Evolutionary conservation across 2,888 invertebrate genomes (phyloP), one percentile per base, ranked within the genome.

Genomic region (Vanessa cardui): DNA sequence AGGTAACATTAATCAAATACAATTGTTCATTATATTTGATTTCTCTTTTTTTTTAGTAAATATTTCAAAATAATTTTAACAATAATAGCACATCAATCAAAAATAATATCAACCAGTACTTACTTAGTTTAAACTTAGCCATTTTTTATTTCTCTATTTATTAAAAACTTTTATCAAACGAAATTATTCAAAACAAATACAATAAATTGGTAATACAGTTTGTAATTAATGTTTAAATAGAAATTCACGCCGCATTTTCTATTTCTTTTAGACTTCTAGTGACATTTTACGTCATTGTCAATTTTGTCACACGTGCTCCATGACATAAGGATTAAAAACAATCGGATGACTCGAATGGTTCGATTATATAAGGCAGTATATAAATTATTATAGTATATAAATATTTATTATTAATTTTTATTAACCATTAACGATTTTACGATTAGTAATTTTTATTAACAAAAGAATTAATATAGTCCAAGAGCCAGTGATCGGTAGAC

Each of bases 101-200:
- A 58, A 33, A 60, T 1, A 31, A 20, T 26, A 49, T 39, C 33
- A 44, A 46, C 9, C 26, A 39, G 18, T 59, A 71, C 70, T 68
- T 68, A 72, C 69, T 73, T 44, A 72, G 60, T 64, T 73, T 73
- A 50, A 90, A 90, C 73, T 90, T 90, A 1, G 88, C 90, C 90
- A 90, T 90, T 44, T 52, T 46, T 21, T 45, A 8, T 33, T 46
- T 52, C 33, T 31, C 47, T 58, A 31, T 7, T 16, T 31, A 26
- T 31, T n/a, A n/a, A 16, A 16, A 16, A 26, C 15, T 26, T 54
- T 31, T 54, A 7, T 8, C 0, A 15, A 2, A 31, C 16, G 31
- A n/a, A 54, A 31, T 16, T 31, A 31, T 15, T 31, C 6, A 7
- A 26, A 16, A 33, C 2, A 16, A 33, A 33, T 33, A 18, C 2